phyloP scores from a whole-genome alignment of 2,113 vertebrate species.

The Calonectris borealis region DNA sequence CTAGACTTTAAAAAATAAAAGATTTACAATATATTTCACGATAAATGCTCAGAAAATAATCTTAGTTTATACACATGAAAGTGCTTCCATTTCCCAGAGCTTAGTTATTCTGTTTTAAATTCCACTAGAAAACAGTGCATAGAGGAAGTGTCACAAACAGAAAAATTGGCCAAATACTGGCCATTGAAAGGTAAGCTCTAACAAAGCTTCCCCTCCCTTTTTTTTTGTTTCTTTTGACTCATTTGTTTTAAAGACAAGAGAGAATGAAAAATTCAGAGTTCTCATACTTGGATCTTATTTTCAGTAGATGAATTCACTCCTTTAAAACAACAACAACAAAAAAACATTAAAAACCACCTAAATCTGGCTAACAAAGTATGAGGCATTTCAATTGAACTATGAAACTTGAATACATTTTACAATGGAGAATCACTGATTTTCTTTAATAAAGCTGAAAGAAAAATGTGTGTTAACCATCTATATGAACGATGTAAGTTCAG shows the following conservation, averaged over 20 bases:
- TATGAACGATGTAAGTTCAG: not conserved
- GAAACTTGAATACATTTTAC: not conserved
- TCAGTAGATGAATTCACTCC: not conserved
- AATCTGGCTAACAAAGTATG: not conserved
- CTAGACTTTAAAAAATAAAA: not conserved
- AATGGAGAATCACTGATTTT: not conserved
- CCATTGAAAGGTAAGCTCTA: not conserved
- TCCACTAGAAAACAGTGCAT: not conserved
- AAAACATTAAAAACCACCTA: not conserved
- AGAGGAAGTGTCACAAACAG: not conserved
- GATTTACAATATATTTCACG: not conserved
- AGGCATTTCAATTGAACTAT: not conserved
- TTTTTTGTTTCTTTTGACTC: not conserved
- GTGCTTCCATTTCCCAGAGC: not conserved
- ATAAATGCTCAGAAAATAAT: not conserved
- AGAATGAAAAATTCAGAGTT: not conserved
- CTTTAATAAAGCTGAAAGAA: not conserved
- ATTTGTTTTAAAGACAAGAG: not conserved
- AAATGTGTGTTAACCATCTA: not conserved
- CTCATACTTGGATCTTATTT: not conserved
- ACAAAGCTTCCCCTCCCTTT: rapidly evolving
- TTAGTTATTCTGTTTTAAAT: not conserved
- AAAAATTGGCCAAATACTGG: not conserved
- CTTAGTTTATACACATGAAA: not conserved
- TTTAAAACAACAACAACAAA: not conserved